phyloP scores from a whole-genome alignment of 2,797 vertebrate species.

The Epinephelus awoara region DNA sequence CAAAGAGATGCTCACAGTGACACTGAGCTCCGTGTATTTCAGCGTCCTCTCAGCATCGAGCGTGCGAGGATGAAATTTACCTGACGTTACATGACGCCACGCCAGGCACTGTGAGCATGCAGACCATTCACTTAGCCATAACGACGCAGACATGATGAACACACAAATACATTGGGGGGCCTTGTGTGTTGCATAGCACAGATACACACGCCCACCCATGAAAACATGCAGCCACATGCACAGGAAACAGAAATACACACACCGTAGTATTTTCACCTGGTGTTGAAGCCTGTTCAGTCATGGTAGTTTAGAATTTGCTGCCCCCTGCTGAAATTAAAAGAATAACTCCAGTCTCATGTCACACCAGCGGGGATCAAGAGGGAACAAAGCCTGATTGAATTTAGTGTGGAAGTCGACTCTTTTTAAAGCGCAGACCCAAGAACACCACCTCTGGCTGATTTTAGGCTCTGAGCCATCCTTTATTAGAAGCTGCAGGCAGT shows the following conservation, averaged over 20 bases:
- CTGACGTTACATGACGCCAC: constrained; percentile 19
- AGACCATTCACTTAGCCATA: constrained; percentile 8
- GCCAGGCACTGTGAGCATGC: constrained; percentile 17
- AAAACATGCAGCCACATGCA: constrained; percentile 3
- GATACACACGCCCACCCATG: background rate
- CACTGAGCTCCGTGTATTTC: constrained; percentile 3
- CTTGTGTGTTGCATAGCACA: background rate
- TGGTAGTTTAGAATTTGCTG: constrained; percentile 76
- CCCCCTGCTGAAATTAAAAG: constrained; percentile 76
- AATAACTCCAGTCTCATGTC: constrained; percentile 43
- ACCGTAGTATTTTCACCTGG: constrained; percentile 29
- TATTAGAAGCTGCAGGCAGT: constrained; percentile 3
- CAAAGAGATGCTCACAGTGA: constrained; percentile 5
- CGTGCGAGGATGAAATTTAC: constrained; percentile 13
- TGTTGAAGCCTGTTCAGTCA: constrained; percentile 38
- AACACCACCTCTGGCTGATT: constrained; percentile 9
- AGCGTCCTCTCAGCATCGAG: constrained; percentile 22
- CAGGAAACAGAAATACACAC: background rate
- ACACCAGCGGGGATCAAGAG: constrained; percentile 24
- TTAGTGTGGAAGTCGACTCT: constrained; percentile 21
- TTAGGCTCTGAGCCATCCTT: constrained; percentile 3
- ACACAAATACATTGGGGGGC: background rate
- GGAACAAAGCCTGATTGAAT: constrained; percentile 32
- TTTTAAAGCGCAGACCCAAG: constrained; percentile 19
- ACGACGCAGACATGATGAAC: constrained; percentile 15